Evolutionary conservation across 23 tunicate genomes (phyloP).

Genomic region (Ascidia mentula): DNA sequence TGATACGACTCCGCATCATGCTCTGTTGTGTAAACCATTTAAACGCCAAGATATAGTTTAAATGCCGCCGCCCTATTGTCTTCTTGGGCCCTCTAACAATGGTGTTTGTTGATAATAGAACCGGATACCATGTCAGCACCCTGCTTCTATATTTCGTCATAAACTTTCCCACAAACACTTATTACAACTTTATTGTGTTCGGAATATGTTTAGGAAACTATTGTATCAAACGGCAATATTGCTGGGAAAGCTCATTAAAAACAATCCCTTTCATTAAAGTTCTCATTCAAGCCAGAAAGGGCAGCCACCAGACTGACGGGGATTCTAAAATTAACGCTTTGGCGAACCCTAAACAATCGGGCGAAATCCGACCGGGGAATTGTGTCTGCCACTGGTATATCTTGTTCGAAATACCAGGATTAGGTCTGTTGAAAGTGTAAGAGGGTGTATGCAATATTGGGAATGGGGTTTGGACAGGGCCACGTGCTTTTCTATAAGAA

Average conservation of each 20-base stretch:
- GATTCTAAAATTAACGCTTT: not conserved
- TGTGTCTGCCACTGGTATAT: not conserved
- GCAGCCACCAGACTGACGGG: not conserved
- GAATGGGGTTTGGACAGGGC: too few species aligned
- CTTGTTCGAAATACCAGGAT: not conserved
- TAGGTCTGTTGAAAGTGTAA: not conserved
- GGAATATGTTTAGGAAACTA: not conserved
- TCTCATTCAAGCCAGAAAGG: not conserved
- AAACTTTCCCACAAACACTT: constrained; percentile 13
- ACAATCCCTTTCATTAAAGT: not conserved
- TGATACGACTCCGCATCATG: not conserved
- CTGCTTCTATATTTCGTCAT: not conserved
- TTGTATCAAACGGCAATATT: not conserved
- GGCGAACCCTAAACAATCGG: not conserved
- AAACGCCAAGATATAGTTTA: constrained; percentile 20
- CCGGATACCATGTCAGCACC: not conserved
- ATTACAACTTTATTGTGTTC: not conserved
- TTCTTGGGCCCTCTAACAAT: not conserved
- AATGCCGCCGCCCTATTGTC: constrained; percentile 1
- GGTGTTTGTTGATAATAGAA: not conserved
- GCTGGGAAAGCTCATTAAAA: not conserved
- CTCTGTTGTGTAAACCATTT: constrained; percentile 29
- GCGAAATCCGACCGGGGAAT: not conserved
- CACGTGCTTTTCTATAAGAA: too few species aligned
- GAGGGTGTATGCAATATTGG: not conserved